Base-by-base conservation (phyloP, 2,888 invertebrate species). In the Venustoraphidia nigricollis region DNA sequence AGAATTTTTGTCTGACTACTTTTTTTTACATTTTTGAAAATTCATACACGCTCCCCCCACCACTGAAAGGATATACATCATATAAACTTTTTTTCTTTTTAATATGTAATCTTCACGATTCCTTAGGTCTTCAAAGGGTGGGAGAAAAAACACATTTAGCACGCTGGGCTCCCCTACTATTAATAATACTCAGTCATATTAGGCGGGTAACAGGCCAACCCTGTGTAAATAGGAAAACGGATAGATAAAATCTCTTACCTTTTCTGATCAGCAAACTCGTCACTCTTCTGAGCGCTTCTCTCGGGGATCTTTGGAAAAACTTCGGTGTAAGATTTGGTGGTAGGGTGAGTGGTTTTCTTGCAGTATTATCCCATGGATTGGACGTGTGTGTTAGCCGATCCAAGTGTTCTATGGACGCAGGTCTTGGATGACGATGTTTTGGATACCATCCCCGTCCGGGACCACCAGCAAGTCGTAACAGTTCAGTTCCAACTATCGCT, bases 311-410 rank as follows among this genome's bases (percentile, higher is more conserved):
- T 65, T 89, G 86, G 73, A 89, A 84, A 75, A 89, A 89, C 69
- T 88, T 88, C 59, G 89, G 89, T 55, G 88, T 87, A 62, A 89
- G 72, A 72, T 89, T 89, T 51, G 89, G 89, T 47, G 89, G 89
- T 60, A 89, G 72, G n/a, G 89, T 89, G 55, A 87, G 73, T 6
- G 89, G 89, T 62, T 89, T 89, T 60, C 87, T 74, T 60, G 70
- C 54, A 70, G 74, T 60, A 60, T 78, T 66, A 65, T 66, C 76
- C 67, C 65, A 73, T 68, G 70, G 63, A 72, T 64, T 63, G 66
- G 59, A 56, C 66, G 44, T 13, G 10, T 73, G 66, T 35, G 76
- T 72, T 63, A 88, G 70, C 58, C 87, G 75, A 65, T 89, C 89
- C 58, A 89, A 72, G 65, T 89, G 87, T 66, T 89, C 89, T 58